Conservation (phyloP, 2,888 invertebrate species). For the Clepsis dumicolana region DNA sequence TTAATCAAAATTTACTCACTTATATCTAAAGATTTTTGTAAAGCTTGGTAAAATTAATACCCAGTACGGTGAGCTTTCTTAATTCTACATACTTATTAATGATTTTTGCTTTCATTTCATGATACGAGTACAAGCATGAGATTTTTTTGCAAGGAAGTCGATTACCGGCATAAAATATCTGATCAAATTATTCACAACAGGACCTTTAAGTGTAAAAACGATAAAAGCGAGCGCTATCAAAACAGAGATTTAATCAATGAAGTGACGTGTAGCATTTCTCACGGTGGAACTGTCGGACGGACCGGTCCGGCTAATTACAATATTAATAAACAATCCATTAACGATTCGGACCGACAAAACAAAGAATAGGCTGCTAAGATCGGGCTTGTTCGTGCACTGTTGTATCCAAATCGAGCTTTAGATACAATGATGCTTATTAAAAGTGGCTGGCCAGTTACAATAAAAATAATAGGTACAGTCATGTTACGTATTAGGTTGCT, state of each 20-base stretch:
- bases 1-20: too few species aligned
- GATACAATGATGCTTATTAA: slow-evolving; percentile 1
- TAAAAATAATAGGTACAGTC: not conserved
- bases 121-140: too few species aligned
- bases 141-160: slow-evolving; percentile 30
- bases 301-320: slow-evolving; percentile 63
- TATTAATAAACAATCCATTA: slow-evolving; percentile 74
- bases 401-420: slow-evolving; percentile 23
- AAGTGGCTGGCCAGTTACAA: not conserved
- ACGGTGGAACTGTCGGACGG: slow-evolving; percentile 46
- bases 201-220: slow-evolving; percentile 41
- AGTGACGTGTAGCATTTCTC: slow-evolving; percentile 57
- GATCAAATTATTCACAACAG: slow-evolving; percentile 30
- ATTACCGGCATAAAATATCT: slow-evolving; percentile 25
- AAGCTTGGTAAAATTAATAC: not conserved
- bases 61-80: too few species aligned
- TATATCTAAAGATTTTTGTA: not conserved
- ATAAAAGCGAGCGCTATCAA: slow-evolving; percentile 49
- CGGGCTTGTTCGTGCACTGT: slow-evolving; percentile 39
- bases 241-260: slow-evolving; percentile 57
- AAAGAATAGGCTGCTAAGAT: slow-evolving; percentile 45
- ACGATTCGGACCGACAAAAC: slow-evolving; percentile 54
- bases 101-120: not conserved
- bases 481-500: not conserved
- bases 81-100: too few species aligned